A percentile compares a stretch with the other conserved stretches of the same genome.
These are phyloP conservation scores for Mycetomoellerius zeteki DNA, from an alignment of 1,140 invertebrate genomes.

Conservation along the genomic window DNA sequence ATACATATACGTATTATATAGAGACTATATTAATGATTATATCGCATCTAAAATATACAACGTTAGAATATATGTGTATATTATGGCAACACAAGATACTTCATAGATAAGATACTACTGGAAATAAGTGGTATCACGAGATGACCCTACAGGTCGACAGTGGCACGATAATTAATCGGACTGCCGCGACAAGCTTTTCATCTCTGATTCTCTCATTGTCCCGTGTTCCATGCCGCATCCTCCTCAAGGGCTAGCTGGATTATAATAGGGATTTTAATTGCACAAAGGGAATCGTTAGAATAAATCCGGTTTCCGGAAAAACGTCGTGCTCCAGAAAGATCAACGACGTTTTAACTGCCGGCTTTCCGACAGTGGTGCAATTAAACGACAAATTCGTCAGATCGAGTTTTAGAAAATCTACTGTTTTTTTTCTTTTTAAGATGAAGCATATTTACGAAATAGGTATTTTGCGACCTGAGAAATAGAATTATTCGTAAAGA, in stretches of 20 bases:
- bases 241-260: conserved; percentile 36
- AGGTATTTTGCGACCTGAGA: not conserved
- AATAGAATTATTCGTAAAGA: not conserved
- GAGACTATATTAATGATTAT: not conserved
- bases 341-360: conserved; percentile 45
- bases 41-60: not conserved
- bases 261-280: conserved; percentile 58
- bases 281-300: conserved; percentile 55
- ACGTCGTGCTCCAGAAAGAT: conserved; percentile 49
- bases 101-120: conserved; percentile 24
- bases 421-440: not conserved
- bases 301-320: conserved; percentile 53
- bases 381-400: conserved; percentile 49
- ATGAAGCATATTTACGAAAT: not conserved
- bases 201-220: conserved; percentile 56
- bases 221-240: conserved; percentile 5
- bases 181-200: conserved; percentile 53
- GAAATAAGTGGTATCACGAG: conserved; percentile 9
- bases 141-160: conserved; percentile 19
- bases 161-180: conserved; percentile 56
- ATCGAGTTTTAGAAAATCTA: conserved; percentile 22
- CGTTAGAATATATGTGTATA: not conserved
- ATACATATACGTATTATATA: not conserved
- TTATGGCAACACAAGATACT: conserved; percentile 1
- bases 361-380: conserved; percentile 24